Evolutionary conservation across 2,113 vertebrate species (phyloP), one percentile per base, ranked within the genome.

Genomic region (Proteles cristata): DNA sequence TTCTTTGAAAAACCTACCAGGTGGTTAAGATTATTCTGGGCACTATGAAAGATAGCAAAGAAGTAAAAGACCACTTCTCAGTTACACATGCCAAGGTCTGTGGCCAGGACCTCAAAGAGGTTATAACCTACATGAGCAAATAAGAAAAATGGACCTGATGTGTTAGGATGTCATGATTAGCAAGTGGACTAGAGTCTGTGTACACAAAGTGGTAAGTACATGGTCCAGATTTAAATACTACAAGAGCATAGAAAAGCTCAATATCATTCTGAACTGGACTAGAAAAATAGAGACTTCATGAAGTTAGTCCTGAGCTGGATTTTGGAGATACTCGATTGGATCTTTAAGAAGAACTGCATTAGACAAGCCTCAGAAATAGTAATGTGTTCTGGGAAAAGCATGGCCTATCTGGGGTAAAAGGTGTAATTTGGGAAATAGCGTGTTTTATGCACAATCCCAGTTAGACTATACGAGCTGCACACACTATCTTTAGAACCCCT

Each of bases 1-100:
- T 92, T 96, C 55, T 92, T 84, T 96, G 84, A 92, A 95, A 94
- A 92, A 16, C 28, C 39, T 63, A n/a, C 28, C 9, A 84, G 16
- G 7, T 88, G 53, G 31, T 96, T 79, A 87, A 48, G 74, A 55
- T 93, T 71, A 81, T 88, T 90, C 55, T 80, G 5, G 28, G 4
- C 28, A 23, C 45, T 63, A 6, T 66, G 88, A 76, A 63, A 90
- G 63, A 90, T 33, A 83, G 71, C 17, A 43, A 66, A 76, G 88
- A 82, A 45, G 12, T 63, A 50, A 77, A 92, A 76, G 55, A 61
- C 73, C 0, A 14, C 33, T 26, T 93, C 63, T 92, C 71, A 80
- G 26, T 39, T 81, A 53, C 68, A 28, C 28, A 35, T 68, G 39
- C 79, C 48, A 77, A 84, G 68, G 61, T 68, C 48, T 89, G 31